Percentiles rank a stretch among this genome's conserved stretches.
Conservation (phyloP, 2,113 vertebrate genomes). For the Hiodon alosoides region DNA sequence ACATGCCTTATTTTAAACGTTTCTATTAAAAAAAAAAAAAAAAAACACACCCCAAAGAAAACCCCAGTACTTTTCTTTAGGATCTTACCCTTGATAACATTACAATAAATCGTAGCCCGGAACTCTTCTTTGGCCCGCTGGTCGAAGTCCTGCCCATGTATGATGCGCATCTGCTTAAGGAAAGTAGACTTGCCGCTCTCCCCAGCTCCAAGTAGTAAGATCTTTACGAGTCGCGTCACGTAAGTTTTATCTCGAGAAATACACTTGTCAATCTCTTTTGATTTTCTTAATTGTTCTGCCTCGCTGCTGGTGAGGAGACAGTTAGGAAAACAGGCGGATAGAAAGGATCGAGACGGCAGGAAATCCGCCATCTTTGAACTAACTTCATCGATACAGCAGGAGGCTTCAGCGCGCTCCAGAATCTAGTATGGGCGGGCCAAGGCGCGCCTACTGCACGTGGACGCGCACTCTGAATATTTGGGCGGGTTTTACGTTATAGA, state of each 20-base stretch:
- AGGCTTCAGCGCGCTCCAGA: conserved; percentile 33
- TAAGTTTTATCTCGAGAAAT: conserved; percentile 82
- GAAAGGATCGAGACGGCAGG: conserved; percentile 87
- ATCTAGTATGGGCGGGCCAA: conserved; percentile 12
- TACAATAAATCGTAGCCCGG: conserved; percentile 86
- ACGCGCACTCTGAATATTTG: conserved; percentile 8
- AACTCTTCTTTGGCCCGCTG: conserved; percentile 86
- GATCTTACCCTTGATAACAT: conserved; percentile 84
- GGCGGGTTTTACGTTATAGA: neutral
- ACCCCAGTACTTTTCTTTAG: neutral
- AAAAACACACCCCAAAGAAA: neutral
- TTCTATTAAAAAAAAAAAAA: neutral
- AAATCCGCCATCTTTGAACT: conserved; percentile 94
- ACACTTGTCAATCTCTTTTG: conserved; percentile 86
- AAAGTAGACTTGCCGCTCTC: conserved; percentile 97
- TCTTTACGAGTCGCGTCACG: conserved; percentile 87
- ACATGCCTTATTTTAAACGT: too few relatives aligned
- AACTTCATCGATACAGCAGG: conserved; percentile 71
- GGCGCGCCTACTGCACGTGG: conserved; percentile 10
- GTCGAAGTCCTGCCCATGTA: conserved; percentile 91
- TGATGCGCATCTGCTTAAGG: conserved; percentile 97
- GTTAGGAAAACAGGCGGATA: conserved; percentile 86
- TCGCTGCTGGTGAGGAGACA: conserved; percentile 83
- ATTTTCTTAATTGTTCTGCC: conserved; percentile 83
- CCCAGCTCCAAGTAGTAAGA: conserved; percentile 85